Evolutionary conservation across 2,888 invertebrate species (phyloP).

Genomic region (Nomada ruficornis): DNA sequence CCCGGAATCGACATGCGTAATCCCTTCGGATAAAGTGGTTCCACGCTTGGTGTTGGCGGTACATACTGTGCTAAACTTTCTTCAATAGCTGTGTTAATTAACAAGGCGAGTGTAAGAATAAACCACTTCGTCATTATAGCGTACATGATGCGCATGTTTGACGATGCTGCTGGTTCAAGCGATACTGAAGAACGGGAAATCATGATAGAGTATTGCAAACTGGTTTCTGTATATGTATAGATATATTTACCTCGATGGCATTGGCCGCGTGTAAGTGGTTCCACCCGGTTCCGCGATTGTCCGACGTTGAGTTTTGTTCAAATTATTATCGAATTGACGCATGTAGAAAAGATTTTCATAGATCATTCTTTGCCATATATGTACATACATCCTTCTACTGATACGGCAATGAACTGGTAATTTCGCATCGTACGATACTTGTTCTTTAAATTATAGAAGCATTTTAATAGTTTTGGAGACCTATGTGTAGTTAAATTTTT

Average conservation of each 20-base stretch:
- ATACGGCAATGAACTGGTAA: too few species aligned
- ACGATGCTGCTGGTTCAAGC: neutral
- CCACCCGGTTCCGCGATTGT: neutral
- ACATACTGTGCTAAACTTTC: slow-evolving; percentile 22
- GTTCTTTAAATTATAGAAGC: too few species aligned
- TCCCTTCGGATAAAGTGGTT: slow-evolving; percentile 87
- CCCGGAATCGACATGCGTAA: slow-evolving; percentile 88
- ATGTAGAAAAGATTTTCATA: too few species aligned
- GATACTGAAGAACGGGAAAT: slow-evolving; percentile 11
- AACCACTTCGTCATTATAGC: neutral
- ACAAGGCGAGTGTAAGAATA: neutral
- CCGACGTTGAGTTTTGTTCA: neutral
- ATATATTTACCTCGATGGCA: neutral
- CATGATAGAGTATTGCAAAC: neutral
- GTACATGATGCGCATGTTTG: slow-evolving; percentile 1
- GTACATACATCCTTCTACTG: too few species aligned
- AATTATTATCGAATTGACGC: too few species aligned
- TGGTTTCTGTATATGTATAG: slow-evolving; percentile 23
- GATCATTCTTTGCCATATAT: too few species aligned
- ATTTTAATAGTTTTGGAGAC: too few species aligned
- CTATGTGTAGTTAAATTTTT: too few species aligned
- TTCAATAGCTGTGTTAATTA: neutral
- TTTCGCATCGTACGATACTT: too few species aligned
- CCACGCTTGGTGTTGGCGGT: slow-evolving; percentile 83
- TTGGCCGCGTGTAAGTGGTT: neutral